A percentile compares a stretch with the other conserved stretches of the same genome.
Conservation (phyloP, 2,113 vertebrate species). For the Tetrao urogallus region DNA sequence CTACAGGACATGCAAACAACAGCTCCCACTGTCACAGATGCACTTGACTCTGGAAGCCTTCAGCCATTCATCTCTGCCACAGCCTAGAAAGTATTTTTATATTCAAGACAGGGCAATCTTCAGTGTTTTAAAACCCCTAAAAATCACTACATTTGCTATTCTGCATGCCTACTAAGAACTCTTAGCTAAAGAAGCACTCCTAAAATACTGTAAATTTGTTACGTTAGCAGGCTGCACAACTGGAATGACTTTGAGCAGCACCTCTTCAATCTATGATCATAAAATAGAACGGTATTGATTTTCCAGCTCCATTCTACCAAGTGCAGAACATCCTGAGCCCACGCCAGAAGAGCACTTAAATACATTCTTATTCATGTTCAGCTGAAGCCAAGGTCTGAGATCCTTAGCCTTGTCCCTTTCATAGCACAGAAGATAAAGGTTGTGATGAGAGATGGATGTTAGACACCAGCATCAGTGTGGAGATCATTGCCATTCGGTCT, state of each 20-base stretch:
- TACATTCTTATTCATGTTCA: not conserved
- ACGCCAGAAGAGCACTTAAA: conserved; percentile 55
- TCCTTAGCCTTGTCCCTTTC: not conserved
- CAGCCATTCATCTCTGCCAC: too few relatives aligned
- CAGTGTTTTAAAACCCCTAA: not conserved
- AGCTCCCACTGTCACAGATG: not conserved
- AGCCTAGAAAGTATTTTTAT: not conserved
- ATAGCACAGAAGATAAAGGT: not conserved
- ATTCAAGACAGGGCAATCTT: not conserved
- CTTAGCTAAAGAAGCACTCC: not conserved
- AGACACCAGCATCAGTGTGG: not conserved
- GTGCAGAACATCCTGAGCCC: not conserved
- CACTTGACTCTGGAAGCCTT: too few relatives aligned
- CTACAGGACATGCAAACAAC: not conserved
- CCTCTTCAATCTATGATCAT: not conserved
- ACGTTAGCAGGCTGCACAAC: not conserved
- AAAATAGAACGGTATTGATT: conserved; percentile 24
- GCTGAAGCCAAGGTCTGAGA: not conserved
- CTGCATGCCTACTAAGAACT: not conserved
- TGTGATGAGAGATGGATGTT: not conserved
- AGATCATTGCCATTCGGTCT: too few relatives aligned
- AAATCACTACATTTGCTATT: not conserved
- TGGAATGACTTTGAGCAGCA: conserved; percentile 31
- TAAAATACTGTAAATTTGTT: not conserved
- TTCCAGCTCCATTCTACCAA: conserved; percentile 2